A percentile compares a stretch with the other conserved stretches of the same genome.
These are phyloP conservation scores for Epirrita christyi DNA, from an alignment of 2,888 invertebrate genomes.

Conservation along the genomic window DNA sequence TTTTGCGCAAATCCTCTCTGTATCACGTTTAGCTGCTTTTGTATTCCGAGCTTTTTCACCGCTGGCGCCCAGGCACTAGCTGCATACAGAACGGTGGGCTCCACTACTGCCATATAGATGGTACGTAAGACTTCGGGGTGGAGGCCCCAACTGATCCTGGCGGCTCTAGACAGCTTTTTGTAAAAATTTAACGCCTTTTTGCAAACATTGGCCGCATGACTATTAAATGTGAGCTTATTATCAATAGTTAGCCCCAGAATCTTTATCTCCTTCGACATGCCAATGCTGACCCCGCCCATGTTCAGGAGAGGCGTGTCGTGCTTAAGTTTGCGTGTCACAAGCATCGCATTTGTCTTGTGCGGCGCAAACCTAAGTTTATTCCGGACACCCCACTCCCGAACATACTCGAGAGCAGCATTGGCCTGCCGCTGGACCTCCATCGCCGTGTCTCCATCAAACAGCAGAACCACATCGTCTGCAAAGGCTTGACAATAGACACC, in stretches of 20 bases:
- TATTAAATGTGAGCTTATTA: constrained; percentile 15
- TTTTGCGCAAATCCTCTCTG: constrained; percentile 8
- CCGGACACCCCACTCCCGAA: background rate
- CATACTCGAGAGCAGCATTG: constrained; percentile 24
- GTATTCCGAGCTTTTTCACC: background rate
- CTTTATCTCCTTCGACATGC: constrained; percentile 3
- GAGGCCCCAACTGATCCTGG: background rate
- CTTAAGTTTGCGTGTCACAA: no score
- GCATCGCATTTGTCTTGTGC: no score
- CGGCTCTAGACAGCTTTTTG: background rate
- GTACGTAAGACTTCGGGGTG: constrained; percentile 5
- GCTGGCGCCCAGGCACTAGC: constrained; percentile 3
- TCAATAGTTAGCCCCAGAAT: constrained; percentile 17
- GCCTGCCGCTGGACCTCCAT: background rate
- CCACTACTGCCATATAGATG: constrained; percentile 1
- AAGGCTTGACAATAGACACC: no score
- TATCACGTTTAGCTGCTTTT: constrained; percentile 3
- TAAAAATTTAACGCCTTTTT: constrained; percentile 7
- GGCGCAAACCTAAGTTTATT: constrained; percentile 10
- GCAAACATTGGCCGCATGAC: constrained; percentile 7
- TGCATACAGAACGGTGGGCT: constrained; percentile 8
- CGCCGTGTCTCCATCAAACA: no score
- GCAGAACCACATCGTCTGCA: no score
- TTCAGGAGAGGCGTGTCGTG: no score
- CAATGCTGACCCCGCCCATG: constrained; percentile 3